Percentiles rank a stretch among this genome's conserved stretches.
Conservation (phyloP, 1,140 invertebrate species). For the Bombus impatiens region DNA sequence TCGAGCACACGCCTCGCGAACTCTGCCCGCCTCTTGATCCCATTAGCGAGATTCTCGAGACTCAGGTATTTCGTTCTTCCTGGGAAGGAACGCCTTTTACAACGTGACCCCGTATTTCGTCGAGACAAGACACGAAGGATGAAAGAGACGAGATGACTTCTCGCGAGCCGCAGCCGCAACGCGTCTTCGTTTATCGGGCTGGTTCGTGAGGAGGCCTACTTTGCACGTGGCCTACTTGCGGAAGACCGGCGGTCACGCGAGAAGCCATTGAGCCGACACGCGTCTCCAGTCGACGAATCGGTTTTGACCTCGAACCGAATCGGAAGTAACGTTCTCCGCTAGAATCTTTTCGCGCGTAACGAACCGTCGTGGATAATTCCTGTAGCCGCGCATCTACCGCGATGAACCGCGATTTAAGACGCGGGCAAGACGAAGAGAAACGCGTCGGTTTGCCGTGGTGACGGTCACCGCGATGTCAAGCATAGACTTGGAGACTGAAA, state of each 20-base stretch:
- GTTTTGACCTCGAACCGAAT: slow-evolving; percentile 46
- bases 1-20: slow-evolving; percentile 12
- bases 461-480: neutral
- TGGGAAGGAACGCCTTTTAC: slow-evolving; percentile 30
- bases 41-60: slow-evolving; percentile 39
- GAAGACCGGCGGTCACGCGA: slow-evolving; percentile 67
- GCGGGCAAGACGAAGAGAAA: neutral
- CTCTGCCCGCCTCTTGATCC: slow-evolving; percentile 53
- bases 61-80: slow-evolving; percentile 12
- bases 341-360: neutral
- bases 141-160: slow-evolving; percentile 16
- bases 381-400: too few relatives aligned
- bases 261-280: slow-evolving; percentile 58
- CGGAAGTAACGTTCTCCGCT: neutral
- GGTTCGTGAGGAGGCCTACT: slow-evolving; percentile 69
- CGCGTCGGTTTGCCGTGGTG: neutral
- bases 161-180: slow-evolving; percentile 34
- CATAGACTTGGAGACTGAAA: neutral
- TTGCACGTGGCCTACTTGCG: slow-evolving; percentile 72
- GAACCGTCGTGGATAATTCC: too few relatives aligned
- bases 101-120: slow-evolving; percentile 18
- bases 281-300: slow-evolving; percentile 51
- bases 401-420: neutral
- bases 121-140: neutral
- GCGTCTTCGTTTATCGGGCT: slow-evolving; percentile 45